Evolutionary conservation across 2,888 invertebrate genomes (phyloP), one percentile per base, ranked within the genome.

Genomic region (Nysson spinosus): DNA sequence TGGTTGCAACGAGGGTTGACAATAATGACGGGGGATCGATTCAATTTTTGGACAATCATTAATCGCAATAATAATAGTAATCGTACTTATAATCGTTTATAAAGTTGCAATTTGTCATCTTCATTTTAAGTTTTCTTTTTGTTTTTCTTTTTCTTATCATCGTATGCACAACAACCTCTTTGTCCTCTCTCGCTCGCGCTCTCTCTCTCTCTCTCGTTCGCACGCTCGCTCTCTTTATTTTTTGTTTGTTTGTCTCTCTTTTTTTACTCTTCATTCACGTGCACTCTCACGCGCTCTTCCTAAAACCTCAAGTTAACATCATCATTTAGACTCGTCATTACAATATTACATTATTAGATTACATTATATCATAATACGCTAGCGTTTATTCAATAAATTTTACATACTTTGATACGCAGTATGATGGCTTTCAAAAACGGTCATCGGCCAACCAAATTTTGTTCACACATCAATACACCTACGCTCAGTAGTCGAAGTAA

Each of bases 401-500:
- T 86, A 86, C 86, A 87, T 86, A 86, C 86, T 85, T 85, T 87
- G 85, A 86, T 85, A 86, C 85, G 86, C 85, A 86, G 86, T 86
- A 87, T 85, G 86, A 87, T 86, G 86, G 85, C 84, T 65, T 86
- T 85, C 85, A 87, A 87, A 87, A 86, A 86, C 86, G 86, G 86
- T 87, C 84, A 85, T 86, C 85, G 86, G 86, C 85, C 85, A 87
- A 87, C 86, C 87, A 85, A 86, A 86, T 87, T 86, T 87, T 85
- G 85, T 86, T 82, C 86, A 85, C 86, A 85, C 87, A 87, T 86
- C 86, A 85, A 87, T 86, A 87, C 84, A 85, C 82, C 85, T 86
- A 86, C 86, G 85, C 83, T 85, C 86, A 85, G 85, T 87, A 87
- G 85, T 87, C 86, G 87, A 87, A 87, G 86, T 87, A 87, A 87